Evolutionary conservation across 2,113 vertebrate species (phyloP), one percentile per base, ranked within the genome.

Genomic region (Acanthisitta chloris): DNA sequence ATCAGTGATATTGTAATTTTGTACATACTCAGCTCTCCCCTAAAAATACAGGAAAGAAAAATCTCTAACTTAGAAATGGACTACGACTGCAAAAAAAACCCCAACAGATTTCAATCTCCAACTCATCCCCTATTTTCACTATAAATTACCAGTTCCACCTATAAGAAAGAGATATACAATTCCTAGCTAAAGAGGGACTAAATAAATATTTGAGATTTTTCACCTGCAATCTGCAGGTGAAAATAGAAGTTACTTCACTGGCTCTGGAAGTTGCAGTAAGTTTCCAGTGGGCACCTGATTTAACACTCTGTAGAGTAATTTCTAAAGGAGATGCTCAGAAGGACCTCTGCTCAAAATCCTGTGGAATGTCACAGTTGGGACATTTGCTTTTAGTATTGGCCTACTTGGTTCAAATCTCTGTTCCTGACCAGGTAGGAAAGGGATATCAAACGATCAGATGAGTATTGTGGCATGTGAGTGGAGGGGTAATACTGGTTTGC

Each of bases 281-380:
- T 25, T 70, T 57, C 19, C 42, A 61, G 42, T 26, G n/a, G 17
- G 31, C 76, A 8, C 21, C 71, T 59, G 10, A 20, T 48, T 69
- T 69, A 43, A 36, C 14, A 42, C 5, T 74, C 17, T 33, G 10
- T 3, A 34, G 14, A 71, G 24, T 54, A 1, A 61, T 55, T 76
- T 81, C 45, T 61, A 45, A 43, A 61, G 24, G 10, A 78, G 49
- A 57, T 52, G 12, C 13, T 52, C 18, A 17, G 23, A 80, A 80
- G 31, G 17, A 78, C 3, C 31, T 66, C 70, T 61, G 8, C 49
- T 73, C 36, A 77, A 59, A 76, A 52, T 28, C 6, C 9, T 3
- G 6, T 38, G 12, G 20, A 51, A 28, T 16, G 12, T 28, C 54
- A 16, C 0, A 0, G 13, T 1, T 74, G 55, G 21, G 23, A 46